Conservation (phyloP, 2,888 invertebrate genomes). For the Anthophora plumipes region DNA sequence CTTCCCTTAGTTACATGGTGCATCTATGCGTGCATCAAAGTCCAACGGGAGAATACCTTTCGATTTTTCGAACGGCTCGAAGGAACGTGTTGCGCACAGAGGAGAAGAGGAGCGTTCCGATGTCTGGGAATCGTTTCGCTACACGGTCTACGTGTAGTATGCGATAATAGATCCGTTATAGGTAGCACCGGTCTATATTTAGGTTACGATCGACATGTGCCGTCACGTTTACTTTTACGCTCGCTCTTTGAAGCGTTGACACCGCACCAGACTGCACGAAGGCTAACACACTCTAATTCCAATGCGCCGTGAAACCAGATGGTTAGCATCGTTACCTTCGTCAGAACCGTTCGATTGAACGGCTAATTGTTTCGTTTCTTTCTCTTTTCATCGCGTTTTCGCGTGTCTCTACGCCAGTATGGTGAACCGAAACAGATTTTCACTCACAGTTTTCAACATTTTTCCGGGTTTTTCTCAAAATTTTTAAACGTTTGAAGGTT, state of each 20-base stretch:
- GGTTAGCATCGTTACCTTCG: not conserved
- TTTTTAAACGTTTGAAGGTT: too few relatives aligned
- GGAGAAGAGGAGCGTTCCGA: not conserved
- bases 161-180: conserved; percentile 47
- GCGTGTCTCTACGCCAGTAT: too few relatives aligned
- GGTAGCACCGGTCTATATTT: conserved; percentile 38
- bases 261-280: not conserved
- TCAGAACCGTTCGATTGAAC: not conserved
- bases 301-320: not conserved
- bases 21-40: not conserved
- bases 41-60: not conserved
- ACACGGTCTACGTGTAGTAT: conserved; percentile 27
- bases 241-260: conserved; percentile 26
- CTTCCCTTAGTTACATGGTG: not conserved
- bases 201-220: conserved; percentile 45
- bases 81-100: not conserved
- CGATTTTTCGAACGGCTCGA: not conserved
- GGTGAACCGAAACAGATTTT: too few relatives aligned
- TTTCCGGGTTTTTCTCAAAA: too few relatives aligned
- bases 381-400: too few relatives aligned
- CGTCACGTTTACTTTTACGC: conserved; percentile 27
- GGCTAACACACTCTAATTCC: not conserved
- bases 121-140: conserved; percentile 10
- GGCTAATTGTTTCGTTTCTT: too few relatives aligned
- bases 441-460: too few relatives aligned